A percentile compares a stretch with the other conserved stretches of the same genome.
Conservation (phyloP, 2,797 vertebrate genomes). For the Sebastolobus altivelis region DNA sequence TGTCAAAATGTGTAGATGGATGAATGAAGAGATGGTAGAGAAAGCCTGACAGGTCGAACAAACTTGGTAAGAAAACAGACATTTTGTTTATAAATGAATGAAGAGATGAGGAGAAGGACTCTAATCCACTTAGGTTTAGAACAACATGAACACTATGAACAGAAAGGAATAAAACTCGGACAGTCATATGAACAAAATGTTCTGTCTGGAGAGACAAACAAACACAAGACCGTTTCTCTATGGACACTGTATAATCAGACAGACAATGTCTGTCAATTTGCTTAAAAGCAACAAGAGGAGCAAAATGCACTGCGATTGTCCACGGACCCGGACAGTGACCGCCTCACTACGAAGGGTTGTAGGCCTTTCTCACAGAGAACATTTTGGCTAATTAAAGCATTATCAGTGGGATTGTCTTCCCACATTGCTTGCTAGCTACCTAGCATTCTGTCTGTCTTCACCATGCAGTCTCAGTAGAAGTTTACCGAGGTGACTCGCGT, state of each 20-base stretch:
- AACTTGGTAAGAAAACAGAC: not conserved
- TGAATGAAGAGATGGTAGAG: constrained; percentile 20
- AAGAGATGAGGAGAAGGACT: constrained; percentile 1
- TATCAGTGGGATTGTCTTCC: not conserved
- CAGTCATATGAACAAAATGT: constrained; percentile 18
- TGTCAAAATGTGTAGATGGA: constrained; percentile 7
- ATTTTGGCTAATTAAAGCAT: constrained; percentile 16
- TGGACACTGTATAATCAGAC: constrained; percentile 21
- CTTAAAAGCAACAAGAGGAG: constrained; percentile 25
- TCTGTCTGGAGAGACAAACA: constrained; percentile 6
- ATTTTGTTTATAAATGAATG: constrained; percentile 12
- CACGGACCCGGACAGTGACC: constrained; percentile 2
- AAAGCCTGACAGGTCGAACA: constrained; percentile 1
- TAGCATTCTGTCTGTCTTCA: not conserved
- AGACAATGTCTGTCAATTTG: constrained; percentile 15
- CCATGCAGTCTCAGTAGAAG: not conserved
- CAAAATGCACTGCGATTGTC: constrained; percentile 37
- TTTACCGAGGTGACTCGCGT: not conserved
- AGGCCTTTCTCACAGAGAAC: constrained; percentile 26
- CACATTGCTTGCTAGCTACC: not conserved
- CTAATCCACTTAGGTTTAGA: not conserved
- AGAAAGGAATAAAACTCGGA: constrained; percentile 3
- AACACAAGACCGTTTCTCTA: constrained; percentile 11
- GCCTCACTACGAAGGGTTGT: not conserved
- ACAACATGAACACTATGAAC: constrained; percentile 15